phyloP scores from a whole-genome alignment of 2,113 vertebrate species.

The Prionailurus viverrinus region DNA sequence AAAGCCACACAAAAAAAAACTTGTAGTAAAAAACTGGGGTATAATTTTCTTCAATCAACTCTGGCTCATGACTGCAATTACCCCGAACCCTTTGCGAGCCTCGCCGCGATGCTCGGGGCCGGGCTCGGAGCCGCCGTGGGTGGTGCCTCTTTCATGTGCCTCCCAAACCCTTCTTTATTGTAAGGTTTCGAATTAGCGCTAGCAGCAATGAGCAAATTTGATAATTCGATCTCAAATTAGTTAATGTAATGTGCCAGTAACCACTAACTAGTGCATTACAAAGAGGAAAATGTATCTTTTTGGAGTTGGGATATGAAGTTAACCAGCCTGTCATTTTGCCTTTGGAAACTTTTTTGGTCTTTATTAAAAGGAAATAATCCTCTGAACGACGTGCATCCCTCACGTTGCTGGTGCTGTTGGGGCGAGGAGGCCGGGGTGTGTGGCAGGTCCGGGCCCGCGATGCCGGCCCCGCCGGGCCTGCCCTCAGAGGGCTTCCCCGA shows the following conservation, averaged over 20 bases:
- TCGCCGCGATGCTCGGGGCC: constrained; percentile 88
- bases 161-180: constrained; percentile 91
- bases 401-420: background rate
- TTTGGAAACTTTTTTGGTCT: constrained; percentile 82
- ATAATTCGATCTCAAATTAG: constrained; percentile 95
- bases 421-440: background rate
- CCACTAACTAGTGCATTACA: constrained; percentile 87
- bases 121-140: constrained; percentile 89
- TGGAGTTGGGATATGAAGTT: constrained; percentile 83
- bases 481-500: background rate
- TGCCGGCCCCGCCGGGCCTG: accelerated
- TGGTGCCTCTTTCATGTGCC: constrained; percentile 90
- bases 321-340: constrained; percentile 84
- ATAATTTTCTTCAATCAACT: constrained; percentile 98
- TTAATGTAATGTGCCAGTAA: constrained; percentile 90
- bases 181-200: constrained; percentile 92
- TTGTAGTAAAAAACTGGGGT: constrained; percentile 88
- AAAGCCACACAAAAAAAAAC: constrained; percentile 81
- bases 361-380: constrained; percentile 78
- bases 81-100: constrained; percentile 90
- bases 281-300: constrained; percentile 87
- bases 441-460: accelerated
- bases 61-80: constrained; percentile 97
- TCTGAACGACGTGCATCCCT: background rate
- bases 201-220: constrained; percentile 95